Percentiles rank a stretch among this genome's conserved stretches.
Evolutionary conservation across 2,797 vertebrate species (phyloP).

Genomic region (Hipposideros larvatus): DNA sequence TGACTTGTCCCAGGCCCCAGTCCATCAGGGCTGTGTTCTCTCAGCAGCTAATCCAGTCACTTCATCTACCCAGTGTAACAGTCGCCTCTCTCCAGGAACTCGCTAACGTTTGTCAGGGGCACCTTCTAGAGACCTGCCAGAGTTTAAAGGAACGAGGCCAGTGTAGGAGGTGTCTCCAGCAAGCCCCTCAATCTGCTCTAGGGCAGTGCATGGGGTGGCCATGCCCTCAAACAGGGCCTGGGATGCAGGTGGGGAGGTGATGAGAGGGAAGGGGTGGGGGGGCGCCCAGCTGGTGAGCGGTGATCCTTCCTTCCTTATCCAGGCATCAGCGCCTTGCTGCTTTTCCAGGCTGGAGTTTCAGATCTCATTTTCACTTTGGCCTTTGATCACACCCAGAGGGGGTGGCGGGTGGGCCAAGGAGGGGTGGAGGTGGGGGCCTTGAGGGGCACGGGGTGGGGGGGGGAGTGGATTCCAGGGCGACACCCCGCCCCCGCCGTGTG

Average conservation of each 20-base stretch:
- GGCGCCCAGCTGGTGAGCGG: conserved; percentile 82
- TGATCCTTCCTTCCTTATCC: conserved; percentile 79
- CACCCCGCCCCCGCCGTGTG: background rate
- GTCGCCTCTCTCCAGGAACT: background rate
- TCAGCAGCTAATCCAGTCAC: background rate
- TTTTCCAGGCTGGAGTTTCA: conserved; percentile 81
- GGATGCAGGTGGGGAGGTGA: background rate
- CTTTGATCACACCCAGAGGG: conserved; percentile 57
- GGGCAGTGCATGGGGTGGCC: background rate
- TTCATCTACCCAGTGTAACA: background rate
- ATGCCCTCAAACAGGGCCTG: background rate
- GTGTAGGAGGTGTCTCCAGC: background rate
- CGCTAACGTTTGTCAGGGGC: background rate
- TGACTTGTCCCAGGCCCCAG: background rate
- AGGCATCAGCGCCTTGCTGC: conserved; percentile 53
- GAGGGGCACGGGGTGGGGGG: background rate
- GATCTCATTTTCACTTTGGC: conserved; percentile 77
- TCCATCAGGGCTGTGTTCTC: background rate
- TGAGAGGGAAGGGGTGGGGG: background rate
- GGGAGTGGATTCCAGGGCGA: background rate
- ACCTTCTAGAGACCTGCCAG: background rate
- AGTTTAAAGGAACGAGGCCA: background rate
- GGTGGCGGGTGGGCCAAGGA: background rate
- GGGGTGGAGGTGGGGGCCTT: background rate
- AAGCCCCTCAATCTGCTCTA: background rate